A percentile compares a stretch with the other conserved stretches of the same genome.
phyloP scores from a whole-genome alignment of 2,797 vertebrate species.

The Lophius americanus region DNA sequence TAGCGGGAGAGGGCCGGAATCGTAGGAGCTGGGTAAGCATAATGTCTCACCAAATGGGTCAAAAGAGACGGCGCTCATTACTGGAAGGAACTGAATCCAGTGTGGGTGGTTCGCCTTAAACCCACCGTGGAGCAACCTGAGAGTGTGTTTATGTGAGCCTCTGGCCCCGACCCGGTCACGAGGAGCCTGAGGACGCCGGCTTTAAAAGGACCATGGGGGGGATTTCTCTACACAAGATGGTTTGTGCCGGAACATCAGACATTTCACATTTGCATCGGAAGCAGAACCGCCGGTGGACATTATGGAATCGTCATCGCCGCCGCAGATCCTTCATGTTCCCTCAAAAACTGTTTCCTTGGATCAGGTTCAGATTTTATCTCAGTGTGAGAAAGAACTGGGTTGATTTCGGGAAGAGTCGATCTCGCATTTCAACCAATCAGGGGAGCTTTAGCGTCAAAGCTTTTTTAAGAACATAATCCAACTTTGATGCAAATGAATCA shows the following conservation, averaged over 20 bases:
- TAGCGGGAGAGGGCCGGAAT: conserved; percentile 58
- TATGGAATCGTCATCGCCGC: no score
- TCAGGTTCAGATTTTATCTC: no score
- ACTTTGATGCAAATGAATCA: no score
- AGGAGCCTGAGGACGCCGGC: conserved; percentile 63
- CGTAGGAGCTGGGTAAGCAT: conserved; percentile 71
- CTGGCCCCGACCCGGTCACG: conserved; percentile 38
- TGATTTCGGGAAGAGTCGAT: no score
- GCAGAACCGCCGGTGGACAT: neutral
- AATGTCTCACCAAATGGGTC: conserved; percentile 75
- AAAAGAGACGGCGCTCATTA: conserved; percentile 74
- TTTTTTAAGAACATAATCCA: no score
- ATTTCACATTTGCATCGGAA: conserved; percentile 35
- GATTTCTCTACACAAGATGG: conserved; percentile 33
- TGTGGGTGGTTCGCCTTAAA: conserved; percentile 65
- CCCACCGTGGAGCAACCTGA: conserved; percentile 57
- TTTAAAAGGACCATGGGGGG: conserved; percentile 52
- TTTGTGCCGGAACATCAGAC: conserved; percentile 30
- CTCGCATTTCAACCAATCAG: no score
- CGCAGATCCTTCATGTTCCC: no score
- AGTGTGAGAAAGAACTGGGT: no score
- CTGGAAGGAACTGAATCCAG: conserved; percentile 59
- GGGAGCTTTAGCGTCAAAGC: no score
- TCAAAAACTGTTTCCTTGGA: no score
- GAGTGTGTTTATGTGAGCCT: conserved; percentile 58